These are phyloP conservation scores for Hylaeus volcanicus DNA, from an alignment of 1,140 invertebrate species.

Conservation along the genomic window DNA sequence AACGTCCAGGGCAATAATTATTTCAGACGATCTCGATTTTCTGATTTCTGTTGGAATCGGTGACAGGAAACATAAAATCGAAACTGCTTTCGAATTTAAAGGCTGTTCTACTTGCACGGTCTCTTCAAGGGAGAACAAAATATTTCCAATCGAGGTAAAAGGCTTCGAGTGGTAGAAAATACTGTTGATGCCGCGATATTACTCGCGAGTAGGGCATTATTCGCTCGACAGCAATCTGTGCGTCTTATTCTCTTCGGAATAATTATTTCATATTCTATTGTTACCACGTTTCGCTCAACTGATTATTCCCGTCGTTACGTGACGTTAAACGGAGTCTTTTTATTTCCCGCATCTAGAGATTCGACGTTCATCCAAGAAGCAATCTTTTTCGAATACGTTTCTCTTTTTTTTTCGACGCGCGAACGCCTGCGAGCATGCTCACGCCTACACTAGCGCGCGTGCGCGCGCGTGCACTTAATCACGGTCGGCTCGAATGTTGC, in stretches of 20 bases:
- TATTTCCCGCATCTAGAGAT: not conserved
- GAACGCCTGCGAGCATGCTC: slow-evolving; percentile 23
- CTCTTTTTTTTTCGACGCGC: not conserved
- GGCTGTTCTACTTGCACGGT: too few relatives aligned
- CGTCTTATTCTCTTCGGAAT: not conserved
- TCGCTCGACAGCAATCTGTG: not conserved
- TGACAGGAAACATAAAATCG: too few relatives aligned
- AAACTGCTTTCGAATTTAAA: too few relatives aligned
- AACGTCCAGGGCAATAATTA: too few relatives aligned
- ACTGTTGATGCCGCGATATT: too few relatives aligned
- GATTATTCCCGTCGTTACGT: not conserved
- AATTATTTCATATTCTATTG: not conserved
- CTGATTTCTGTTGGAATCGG: too few relatives aligned
- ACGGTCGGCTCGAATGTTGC: slow-evolving; percentile 24
- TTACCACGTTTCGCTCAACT: not conserved
- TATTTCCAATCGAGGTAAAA: not conserved
- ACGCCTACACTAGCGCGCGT: slow-evolving; percentile 21
- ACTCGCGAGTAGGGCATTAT: not conserved
- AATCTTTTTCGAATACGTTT: slow-evolving; percentile 1
- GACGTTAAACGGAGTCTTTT: too few relatives aligned
- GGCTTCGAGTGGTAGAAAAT: not conserved
- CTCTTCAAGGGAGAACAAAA: not conserved
- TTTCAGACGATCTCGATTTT: too few relatives aligned
- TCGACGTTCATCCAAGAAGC: not conserved
- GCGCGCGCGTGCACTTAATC: slow-evolving; percentile 32